Evolutionary conservation across 2,888 invertebrate genomes (phyloP).

Genomic region (Tetranychus piercei): DNA sequence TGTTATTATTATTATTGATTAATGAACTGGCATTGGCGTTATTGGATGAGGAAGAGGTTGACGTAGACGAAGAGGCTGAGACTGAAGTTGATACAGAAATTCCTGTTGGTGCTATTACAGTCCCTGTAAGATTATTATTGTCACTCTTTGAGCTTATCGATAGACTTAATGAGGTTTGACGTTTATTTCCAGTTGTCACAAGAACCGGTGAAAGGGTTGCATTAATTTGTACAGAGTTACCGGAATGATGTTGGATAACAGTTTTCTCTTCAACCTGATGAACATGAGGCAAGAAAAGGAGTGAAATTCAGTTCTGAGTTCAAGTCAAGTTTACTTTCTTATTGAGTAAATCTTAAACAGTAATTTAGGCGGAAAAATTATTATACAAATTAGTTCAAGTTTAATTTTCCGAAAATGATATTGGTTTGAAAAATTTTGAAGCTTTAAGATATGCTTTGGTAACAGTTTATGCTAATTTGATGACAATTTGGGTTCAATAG

Average conservation of each 20-base stretch:
- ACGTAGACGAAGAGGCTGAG: slow-evolving; percentile 4
- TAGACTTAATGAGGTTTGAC: slow-evolving; percentile 7
- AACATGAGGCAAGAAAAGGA: background rate
- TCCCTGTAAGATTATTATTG: slow-evolving; percentile 9
- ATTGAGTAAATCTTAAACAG: too few species aligned
- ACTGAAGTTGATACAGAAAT: background rate
- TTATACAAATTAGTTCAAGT: too few species aligned
- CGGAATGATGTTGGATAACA: slow-evolving; percentile 5
- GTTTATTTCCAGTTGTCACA: background rate
- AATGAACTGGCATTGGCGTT: slow-evolving; percentile 11
- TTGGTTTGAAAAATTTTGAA: too few species aligned
- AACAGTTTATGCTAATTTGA: too few species aligned
- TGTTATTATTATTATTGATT: background rate
- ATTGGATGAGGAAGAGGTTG: slow-evolving; percentile 15
- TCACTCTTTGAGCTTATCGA: slow-evolving; percentile 10
- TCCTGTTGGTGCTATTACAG: background rate
- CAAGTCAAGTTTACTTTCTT: too few species aligned
- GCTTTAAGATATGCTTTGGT: too few species aligned
- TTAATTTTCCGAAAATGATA: too few species aligned
- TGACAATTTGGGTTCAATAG: too few species aligned
- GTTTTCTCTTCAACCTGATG: background rate
- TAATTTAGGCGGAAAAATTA: too few species aligned
- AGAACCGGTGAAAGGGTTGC: slow-evolving; percentile 10
- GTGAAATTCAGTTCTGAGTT: background rate
- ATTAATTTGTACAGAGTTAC: slow-evolving; percentile 13